Base-by-base conservation (phyloP, 2,113 vertebrate species). In the Opisthocomus hoazin region DNA sequence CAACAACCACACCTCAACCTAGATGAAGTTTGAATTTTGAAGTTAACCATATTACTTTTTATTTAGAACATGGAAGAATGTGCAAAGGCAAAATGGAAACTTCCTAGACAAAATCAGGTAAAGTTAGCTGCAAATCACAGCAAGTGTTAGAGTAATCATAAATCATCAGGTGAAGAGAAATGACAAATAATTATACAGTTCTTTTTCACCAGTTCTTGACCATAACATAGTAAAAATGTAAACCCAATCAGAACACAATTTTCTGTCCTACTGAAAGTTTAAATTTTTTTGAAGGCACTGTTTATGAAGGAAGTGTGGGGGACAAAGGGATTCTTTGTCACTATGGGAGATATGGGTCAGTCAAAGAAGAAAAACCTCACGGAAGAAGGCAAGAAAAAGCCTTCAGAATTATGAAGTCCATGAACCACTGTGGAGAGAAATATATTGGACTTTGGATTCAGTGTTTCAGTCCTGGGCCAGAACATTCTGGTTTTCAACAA, bases 1-100 rank as follows among this genome's bases (percentile, higher is more conserved):
- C 2, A 46, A 32, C 4, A 39, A 58, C 2, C 0, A 0, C 9
- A 37, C 5, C 15, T 15, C 26, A 36, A 4, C 4, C 68, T 36
- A 36, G 7, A 1, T 58, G 12, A 73, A 82, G 21, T 58, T 66
- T 46, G 13, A 4, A 51, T 68, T 79, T 63, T 90, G 13, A 58
- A 82, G 6, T 46, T 37, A 82, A 23, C 3, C 27, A 6, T 34
- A 11, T 30, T 68, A 22, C 8, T 5, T 29, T 45, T 8, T 63
- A n/a, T 64, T 86, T 53, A 60, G 1, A 76, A 39, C 32, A 45
- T 24, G 6, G 14, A 64, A 64, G 27, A 53, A 39, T 4, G 2
- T 10, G 29, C 76, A 79, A 68, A 75, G 7, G 3, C 1, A 50
- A 90, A 70, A 2, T 43, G 18, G 10, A 83, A 58, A 27, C 4